Evolutionary conservation across 2,797 vertebrate species (phyloP).

Genomic region (Apogon talboti): DNA sequence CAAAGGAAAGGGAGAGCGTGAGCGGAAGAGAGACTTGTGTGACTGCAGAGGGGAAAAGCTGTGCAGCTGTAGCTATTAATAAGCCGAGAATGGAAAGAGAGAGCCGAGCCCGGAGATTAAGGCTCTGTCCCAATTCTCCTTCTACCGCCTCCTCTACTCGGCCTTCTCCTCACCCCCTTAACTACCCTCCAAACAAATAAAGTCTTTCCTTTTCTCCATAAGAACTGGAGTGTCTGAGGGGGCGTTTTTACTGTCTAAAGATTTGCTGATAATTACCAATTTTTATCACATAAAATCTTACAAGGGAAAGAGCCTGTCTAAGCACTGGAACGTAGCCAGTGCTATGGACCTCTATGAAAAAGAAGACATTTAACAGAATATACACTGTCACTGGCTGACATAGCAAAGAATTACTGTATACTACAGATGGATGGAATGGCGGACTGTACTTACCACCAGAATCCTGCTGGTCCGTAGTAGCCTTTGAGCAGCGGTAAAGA

Average conservation of each 20-base stretch:
- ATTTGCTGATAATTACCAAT: conserved; percentile 79
- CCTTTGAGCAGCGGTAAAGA: conserved; percentile 81
- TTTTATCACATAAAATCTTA: conserved; percentile 69
- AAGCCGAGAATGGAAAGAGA: conserved; percentile 77
- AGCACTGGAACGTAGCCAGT: conserved; percentile 49
- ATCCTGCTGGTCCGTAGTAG: conserved; percentile 84
- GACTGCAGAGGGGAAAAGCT: conserved; percentile 72
- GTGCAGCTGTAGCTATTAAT: conserved; percentile 83
- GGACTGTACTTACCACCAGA: conserved; percentile 79
- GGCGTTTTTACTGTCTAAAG: conserved; percentile 54
- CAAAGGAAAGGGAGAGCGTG: conserved; percentile 70
- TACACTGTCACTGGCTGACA: conserved; percentile 19
- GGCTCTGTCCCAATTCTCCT: conserved; percentile 81
- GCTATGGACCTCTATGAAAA: conserved; percentile 37
- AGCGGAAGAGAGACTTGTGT: conserved; percentile 75
- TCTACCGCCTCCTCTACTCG: conserved; percentile 65
- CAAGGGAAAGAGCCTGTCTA: conserved; percentile 25
- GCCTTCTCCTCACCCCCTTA: conserved; percentile 57
- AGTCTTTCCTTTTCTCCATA: conserved; percentile 46
- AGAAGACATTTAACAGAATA: conserved; percentile 47
- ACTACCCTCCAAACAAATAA: conserved; percentile 69
- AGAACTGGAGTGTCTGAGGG: conserved; percentile 22
- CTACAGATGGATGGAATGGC: neutral
- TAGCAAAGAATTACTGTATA: conserved; percentile 12
- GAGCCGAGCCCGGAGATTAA: conserved; percentile 77